A percentile compares a stretch with the other conserved stretches of the same genome.
phyloP scores from a whole-genome alignment of 1,140 invertebrate species.

The Sarcophaga peregrina region DNA sequence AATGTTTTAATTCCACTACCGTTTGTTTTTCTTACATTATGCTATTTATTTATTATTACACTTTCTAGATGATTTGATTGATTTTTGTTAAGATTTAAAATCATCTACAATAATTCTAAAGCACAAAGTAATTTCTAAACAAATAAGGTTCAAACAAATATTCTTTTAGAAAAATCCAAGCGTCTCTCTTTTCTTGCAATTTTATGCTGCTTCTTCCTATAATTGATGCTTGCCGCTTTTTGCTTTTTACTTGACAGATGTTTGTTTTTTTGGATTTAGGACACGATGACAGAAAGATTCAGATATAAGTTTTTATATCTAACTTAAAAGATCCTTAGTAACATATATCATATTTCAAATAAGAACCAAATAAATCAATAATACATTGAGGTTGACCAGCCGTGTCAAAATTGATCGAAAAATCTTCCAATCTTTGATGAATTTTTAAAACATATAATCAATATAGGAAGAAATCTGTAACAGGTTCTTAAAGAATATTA shows the following conservation, averaged over 20 bases:
- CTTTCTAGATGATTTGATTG: background rate
- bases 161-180: background rate
- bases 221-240: background rate
- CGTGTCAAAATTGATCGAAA: too few species aligned
- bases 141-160: background rate
- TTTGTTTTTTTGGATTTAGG: background rate
- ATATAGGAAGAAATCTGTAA: too few species aligned
- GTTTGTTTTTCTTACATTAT: conserved; percentile 49
- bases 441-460: too few species aligned
- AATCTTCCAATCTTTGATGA: too few species aligned
- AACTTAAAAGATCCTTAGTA: too few species aligned
- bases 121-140: background rate
- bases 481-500: too few species aligned
- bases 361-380: too few species aligned
- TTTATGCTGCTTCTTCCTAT: conserved; percentile 9
- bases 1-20: conserved; percentile 56
- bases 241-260: background rate
- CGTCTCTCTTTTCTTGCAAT: background rate
- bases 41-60: background rate
- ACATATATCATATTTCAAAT: too few species aligned
- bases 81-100: background rate
- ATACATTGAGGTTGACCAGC: too few species aligned
- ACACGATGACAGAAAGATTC: too few species aligned
- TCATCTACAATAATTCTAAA: background rate
- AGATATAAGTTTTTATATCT: too few species aligned